phyloP scores from a whole-genome alignment of 1,140 invertebrate species.

The Lepidotrigona ventralis region DNA sequence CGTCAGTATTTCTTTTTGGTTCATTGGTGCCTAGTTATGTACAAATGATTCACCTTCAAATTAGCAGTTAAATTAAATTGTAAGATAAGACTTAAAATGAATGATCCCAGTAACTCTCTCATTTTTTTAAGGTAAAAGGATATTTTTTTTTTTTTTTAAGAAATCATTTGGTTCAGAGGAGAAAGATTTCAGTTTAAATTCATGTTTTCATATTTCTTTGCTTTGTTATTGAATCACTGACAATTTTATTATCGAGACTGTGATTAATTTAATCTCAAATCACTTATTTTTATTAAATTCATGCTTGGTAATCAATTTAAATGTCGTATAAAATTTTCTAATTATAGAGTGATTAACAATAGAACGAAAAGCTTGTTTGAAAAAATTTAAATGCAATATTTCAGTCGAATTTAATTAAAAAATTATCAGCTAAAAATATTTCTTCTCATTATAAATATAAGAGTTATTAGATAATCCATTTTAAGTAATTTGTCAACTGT shows the following conservation, averaged over 20 bases:
- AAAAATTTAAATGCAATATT: background rate
- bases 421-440: background rate
- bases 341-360: background rate
- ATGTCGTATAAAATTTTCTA: background rate
- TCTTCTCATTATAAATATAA: background rate
- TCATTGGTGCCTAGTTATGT: constrained; percentile 32
- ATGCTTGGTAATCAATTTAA: background rate
- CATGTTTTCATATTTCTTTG: background rate
- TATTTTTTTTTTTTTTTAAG: background rate
- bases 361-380: background rate
- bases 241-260: background rate
- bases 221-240: background rate
- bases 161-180: background rate
- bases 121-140: background rate
- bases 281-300: background rate
- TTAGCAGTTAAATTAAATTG: background rate
- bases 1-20: constrained; percentile 6
- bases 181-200: background rate
- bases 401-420: background rate
- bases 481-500: background rate
- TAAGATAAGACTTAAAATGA: background rate
- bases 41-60: constrained; percentile 23
- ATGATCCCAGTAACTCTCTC: background rate
- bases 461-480: background rate
- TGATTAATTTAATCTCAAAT: background rate